Evolutionary conservation across 2,888 invertebrate species (phyloP).

Genomic region (Aricia artaxerxes): DNA sequence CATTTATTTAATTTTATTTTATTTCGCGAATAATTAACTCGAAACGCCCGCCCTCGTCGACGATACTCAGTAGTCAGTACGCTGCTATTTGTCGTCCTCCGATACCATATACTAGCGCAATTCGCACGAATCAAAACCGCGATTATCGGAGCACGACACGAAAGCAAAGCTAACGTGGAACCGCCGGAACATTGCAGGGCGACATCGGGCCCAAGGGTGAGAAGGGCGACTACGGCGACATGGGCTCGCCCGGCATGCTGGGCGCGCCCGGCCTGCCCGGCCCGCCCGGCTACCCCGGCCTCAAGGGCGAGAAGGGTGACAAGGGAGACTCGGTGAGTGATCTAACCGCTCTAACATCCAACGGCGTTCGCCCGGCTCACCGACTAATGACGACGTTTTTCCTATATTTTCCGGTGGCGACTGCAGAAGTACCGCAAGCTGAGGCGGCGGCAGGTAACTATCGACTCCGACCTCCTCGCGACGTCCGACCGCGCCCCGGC

Average conservation of each 20-base stretch:
- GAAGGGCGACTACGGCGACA: slow-evolving; percentile 93
- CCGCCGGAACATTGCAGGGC: slow-evolving; percentile 75
- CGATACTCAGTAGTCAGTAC: no score
- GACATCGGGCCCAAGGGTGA: slow-evolving; percentile 92
- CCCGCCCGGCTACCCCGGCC: slow-evolving; percentile 92
- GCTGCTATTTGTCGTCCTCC: no score
- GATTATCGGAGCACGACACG: background rate
- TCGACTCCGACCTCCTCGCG: slow-evolving; percentile 47
- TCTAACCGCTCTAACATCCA: background rate
- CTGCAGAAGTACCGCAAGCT: slow-evolving; percentile 91
- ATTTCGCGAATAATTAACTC: no score
- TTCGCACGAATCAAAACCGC: no score
- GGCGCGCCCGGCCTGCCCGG: slow-evolving; percentile 94
- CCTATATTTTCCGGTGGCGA: slow-evolving; percentile 33
- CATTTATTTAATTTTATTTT: no score
- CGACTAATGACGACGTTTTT: slow-evolving; percentile 1
- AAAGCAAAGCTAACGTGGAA: background rate
- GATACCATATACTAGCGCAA: background rate
- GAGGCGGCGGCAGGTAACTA: slow-evolving; percentile 88
- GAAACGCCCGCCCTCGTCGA: no score
- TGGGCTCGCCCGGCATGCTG: slow-evolving; percentile 96
- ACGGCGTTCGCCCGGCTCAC: background rate
- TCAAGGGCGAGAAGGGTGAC: slow-evolving; percentile 94
- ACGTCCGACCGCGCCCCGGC: background rate
- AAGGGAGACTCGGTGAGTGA: slow-evolving; percentile 93